phyloP scores from a whole-genome alignment of 1,140 invertebrate species.

The Thaumetopoea pityocampa region DNA sequence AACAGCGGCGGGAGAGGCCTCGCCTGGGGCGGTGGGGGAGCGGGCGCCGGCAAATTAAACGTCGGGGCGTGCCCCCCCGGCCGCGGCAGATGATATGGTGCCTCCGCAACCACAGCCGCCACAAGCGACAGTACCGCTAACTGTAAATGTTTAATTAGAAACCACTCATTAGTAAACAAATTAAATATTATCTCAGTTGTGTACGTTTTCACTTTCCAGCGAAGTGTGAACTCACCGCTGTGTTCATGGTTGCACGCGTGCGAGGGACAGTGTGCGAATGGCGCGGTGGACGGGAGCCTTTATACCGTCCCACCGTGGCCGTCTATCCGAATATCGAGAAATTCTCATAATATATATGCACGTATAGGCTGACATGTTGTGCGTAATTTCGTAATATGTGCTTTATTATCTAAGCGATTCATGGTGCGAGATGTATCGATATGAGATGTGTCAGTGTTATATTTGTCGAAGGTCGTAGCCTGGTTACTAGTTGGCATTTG shows the following conservation, averaged over 20 bases:
- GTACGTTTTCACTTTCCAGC: background rate
- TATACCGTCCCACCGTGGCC: conserved; percentile 63
- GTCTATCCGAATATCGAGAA: conserved; percentile 10
- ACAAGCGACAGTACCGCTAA: conserved; percentile 47
- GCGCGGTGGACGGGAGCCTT: conserved; percentile 20
- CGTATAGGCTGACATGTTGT: conserved; percentile 9
- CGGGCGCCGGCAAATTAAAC: conserved; percentile 34
- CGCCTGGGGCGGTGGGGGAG: conserved; percentile 16
- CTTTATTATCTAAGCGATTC: conserved; percentile 4
- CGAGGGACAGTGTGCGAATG: conserved; percentile 38
- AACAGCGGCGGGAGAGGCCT: conserved; percentile 10
- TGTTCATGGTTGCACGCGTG: conserved; percentile 49
- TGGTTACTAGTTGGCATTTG: too few relatives aligned
- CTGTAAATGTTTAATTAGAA: conserved; percentile 35
- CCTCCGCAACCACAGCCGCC: conserved; percentile 45
- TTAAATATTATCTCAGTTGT: conserved; percentile 12
- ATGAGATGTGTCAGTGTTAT: too few relatives aligned
- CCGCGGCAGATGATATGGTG: conserved; percentile 53
- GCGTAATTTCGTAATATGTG: conserved; percentile 9
- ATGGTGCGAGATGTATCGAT: too few relatives aligned
- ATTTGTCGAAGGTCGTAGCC: too few relatives aligned
- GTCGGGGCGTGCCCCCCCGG: conserved; percentile 40
- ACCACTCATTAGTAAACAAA: conserved; percentile 3
- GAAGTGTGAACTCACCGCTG: conserved; percentile 50
- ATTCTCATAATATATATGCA: conserved; percentile 7